Evolutionary conservation across 2,113 vertebrate genomes (phyloP).

Genomic region (cat (Felis catus)): DNA sequence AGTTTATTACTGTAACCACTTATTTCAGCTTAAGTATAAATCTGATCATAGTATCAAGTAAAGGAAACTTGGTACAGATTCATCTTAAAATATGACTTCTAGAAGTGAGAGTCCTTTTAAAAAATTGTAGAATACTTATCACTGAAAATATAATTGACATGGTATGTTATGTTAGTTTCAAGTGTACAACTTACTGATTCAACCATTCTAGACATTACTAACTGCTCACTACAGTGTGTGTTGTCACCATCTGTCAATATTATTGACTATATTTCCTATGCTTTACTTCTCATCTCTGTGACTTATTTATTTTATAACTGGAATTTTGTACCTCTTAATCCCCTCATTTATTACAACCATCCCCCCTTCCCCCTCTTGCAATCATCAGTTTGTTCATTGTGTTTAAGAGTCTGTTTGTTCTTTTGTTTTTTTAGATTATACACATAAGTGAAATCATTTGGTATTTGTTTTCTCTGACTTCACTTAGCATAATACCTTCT

Average conservation of each 20-base stretch:
- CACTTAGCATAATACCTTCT: neutral
- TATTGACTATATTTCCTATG: neutral
- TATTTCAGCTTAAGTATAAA: neutral
- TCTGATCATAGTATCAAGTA: neutral
- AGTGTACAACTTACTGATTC: neutral
- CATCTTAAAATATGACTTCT: neutral
- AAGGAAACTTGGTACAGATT: neutral
- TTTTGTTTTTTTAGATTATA: neutral
- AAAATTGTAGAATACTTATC: neutral
- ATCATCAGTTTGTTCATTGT: neutral
- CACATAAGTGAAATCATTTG: neutral
- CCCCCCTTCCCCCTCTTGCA: neutral
- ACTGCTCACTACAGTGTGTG: neutral
- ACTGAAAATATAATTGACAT: neutral
- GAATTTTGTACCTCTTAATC: neutral
- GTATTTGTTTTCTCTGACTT: neutral
- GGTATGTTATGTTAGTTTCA: neutral
- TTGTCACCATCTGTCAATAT: neutral
- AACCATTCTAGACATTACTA: neutral
- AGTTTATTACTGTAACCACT: neutral
- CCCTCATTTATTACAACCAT: neutral
- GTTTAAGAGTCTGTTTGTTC: neutral
- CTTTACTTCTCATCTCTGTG: neutral
- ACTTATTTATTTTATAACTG: neutral
- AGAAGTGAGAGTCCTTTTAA: neutral